Evolutionary conservation across 2,888 invertebrate species (phyloP), one percentile per base, ranked within the genome.

Genomic region (Philaethria dido): DNA sequence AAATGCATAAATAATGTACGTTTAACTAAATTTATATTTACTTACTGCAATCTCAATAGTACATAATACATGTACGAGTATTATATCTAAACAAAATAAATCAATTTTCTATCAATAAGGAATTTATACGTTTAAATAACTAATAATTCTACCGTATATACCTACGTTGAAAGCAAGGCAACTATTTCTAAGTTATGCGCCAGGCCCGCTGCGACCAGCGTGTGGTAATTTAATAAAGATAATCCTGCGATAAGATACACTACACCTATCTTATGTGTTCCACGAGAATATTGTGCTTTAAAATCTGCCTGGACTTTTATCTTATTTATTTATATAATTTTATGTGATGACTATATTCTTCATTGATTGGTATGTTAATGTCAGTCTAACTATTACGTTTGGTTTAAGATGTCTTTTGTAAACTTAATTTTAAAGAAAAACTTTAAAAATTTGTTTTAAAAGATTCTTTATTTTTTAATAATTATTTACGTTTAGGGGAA

Each of bases 181-280:
- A 76, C 74, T 75, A 76, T 79, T 74, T 74, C 73, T 77, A 73
- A 75, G 77, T 76, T 78, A 78, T 72, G 69, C 70, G 62, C 61
- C 69, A 3, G 63, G 67, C 70, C 88, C 81, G 87, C 87, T 88
- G 88, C 47, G 86, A 86, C 72, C 90, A 89, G 89, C 89, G 83
- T 87, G 90, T 77, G 89, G 89, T 84, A 83, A 87, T 88, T 87
- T 87, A 89, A 90, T 90, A 88, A 85, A 87, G 88, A 89, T 88
- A 84, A 87, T 87, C 87, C 80, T 70, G 71, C 72, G 86, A 87
- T 86, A 85, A 75, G 78, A 68, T 59, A 62, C 62, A 63, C 62
- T 63, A 44, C 64, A 65, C 68, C 62, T 70, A 62, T 70, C 70
- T 68, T 62, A 62, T 60, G 69, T 70, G 62, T 64, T 47, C 64